Evolutionary conservation across 2,888 invertebrate species (phyloP).

Genomic region (Drosophila percnosoma): DNA sequence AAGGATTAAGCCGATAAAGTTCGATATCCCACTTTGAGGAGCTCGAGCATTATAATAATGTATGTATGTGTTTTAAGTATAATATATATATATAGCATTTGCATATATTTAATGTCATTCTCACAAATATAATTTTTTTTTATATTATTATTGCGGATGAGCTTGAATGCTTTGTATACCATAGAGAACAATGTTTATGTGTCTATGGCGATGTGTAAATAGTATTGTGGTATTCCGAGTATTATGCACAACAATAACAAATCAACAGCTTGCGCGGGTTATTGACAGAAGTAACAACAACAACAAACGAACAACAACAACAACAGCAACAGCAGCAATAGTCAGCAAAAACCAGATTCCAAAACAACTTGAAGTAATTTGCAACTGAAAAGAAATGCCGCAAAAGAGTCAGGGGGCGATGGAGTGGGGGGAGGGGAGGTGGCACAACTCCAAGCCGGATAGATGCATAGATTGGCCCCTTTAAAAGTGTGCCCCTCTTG

Average conservation of each 20-base stretch:
- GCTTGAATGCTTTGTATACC: neutral
- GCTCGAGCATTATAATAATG: constrained; percentile 28
- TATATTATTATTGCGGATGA: constrained; percentile 1
- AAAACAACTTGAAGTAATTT: constrained; percentile 71
- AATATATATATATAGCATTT: neutral
- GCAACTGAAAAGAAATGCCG: constrained; percentile 74
- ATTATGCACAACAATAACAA: constrained; percentile 46
- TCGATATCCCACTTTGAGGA: constrained; percentile 9
- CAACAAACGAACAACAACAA: constrained; percentile 3
- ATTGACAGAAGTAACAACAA: constrained; percentile 55
- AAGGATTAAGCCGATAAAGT: constrained; percentile 10
- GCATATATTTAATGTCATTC: neutral
- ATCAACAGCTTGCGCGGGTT: constrained; percentile 55
- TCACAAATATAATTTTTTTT: neutral
- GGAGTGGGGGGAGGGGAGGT: neutral
- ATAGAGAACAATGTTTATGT: neutral
- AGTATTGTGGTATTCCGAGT: constrained; percentile 4
- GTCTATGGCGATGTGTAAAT: neutral
- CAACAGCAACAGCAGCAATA: constrained; percentile 25
- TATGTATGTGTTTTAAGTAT: constrained; percentile 37
- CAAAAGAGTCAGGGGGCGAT: constrained; percentile 28
- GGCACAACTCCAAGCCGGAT: constrained; percentile 10
- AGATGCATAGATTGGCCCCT: constrained; percentile 49
- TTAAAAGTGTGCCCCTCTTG: neutral
- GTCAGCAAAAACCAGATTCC: constrained; percentile 51